Evolutionary conservation across 2,888 invertebrate genomes (phyloP), one percentile per base, ranked within the genome.

Genomic region (Thereva nobilitata): DNA sequence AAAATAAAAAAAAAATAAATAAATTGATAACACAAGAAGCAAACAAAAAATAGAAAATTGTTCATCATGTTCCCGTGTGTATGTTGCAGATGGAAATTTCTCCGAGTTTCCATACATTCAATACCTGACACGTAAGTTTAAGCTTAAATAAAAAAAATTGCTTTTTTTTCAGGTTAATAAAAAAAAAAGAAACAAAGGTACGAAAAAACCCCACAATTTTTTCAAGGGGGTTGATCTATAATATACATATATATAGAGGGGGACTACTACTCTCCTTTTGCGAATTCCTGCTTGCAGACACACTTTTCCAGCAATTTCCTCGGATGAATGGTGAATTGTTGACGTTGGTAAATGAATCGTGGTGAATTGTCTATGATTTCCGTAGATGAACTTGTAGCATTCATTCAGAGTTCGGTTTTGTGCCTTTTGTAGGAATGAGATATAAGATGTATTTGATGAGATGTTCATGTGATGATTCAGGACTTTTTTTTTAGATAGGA

Each of bases 51-150:
- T 41, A 44, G 42, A 53, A 64, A 47, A 61, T 61, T 47, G 37
- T 59, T 61, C 61, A 61, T 50, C 59, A 66, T 47, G 50, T 66
- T 64, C 64, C 63, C 23, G 23, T 67, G 66, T 69, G 72, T 73
- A 70, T 71, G 73, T 80, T 80, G 74, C 85, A 85, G 86, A 83
- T 80, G 83, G 85, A 79, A 86, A 86, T 83, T 85, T 84, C 83
- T 85, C 86, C 79, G 85, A 85, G 82, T 84, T 84, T 82, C 83
- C 85, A 73, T 85, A 85, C 80, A 85, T 86, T 80, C 85, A 86
- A 77, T 86, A 86, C 81, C 81, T 86, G 80, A 86, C 86, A 85
- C 86, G 86, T 86, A 85, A 86, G 86, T 86, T 66, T 23, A 23
- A 23, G 40, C 49, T 50, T 38, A 53, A 4, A 55, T 55, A 55